Percentiles rank a stretch among this genome's conserved stretches.
Conservation (phyloP, 2,888 invertebrate genomes). For the Thyatira batis region DNA sequence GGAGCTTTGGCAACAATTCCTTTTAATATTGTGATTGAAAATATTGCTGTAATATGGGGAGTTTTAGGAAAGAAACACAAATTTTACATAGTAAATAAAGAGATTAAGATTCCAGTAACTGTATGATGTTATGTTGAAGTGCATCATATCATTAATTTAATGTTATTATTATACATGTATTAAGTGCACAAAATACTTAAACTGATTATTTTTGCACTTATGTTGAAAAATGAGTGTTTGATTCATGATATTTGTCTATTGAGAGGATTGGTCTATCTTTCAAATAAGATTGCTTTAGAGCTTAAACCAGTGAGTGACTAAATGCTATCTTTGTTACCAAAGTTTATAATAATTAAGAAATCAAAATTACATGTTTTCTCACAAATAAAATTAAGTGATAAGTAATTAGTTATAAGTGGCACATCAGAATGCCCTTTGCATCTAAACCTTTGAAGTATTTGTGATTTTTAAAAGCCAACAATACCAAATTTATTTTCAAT, state of each 20-base stretch:
- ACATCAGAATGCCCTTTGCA: neutral
- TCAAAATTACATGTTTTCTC: neutral
- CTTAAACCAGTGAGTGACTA: constrained; percentile 28
- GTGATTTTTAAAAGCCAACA: neutral
- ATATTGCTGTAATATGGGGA: constrained; percentile 97
- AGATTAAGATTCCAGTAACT: constrained; percentile 86
- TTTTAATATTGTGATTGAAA: constrained; percentile 96
- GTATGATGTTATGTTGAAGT: constrained; percentile 69
- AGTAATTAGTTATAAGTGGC: neutral
- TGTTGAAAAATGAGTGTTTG: constrained; percentile 24
- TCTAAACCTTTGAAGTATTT: neutral
- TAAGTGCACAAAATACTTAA: constrained; percentile 71
- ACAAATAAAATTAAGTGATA: neutral
- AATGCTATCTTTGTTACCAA: constrained; percentile 41
- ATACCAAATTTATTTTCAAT: neutral
- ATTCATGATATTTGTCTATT: no score
- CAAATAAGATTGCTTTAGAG: constrained; percentile 32
- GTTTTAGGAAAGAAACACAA: constrained; percentile 96
- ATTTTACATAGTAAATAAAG: constrained; percentile 98
- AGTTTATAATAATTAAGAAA: constrained; percentile 28
- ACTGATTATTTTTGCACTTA: constrained; percentile 45
- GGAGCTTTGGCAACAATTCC: constrained; percentile 96
- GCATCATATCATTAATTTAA: constrained; percentile 38
- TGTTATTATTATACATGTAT: constrained; percentile 40
- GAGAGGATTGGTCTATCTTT: constrained; percentile 22